These are phyloP conservation scores for Drosophila eugracilis DNA, from an alignment of 1,140 invertebrate genomes.

Conservation along the genomic window DNA sequence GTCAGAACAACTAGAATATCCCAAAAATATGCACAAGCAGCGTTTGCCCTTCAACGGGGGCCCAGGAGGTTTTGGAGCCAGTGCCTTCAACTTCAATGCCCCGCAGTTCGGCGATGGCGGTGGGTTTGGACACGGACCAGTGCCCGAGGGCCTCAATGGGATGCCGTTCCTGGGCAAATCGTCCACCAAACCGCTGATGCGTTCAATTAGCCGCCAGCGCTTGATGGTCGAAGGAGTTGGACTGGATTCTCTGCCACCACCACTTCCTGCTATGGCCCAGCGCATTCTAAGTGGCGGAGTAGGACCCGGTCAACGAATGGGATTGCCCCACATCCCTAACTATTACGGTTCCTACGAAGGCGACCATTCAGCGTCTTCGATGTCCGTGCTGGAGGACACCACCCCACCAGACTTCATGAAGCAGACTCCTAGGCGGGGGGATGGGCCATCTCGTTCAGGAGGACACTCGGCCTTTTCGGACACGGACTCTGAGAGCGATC, in stretches of 20 bases:
- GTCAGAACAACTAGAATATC: not conserved
- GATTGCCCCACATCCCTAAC: not conserved
- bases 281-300: conserved; percentile 12
- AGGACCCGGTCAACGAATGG: not conserved
- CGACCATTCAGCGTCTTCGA: not conserved
- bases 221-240: conserved; percentile 18
- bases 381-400: not conserved
- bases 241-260: conserved; percentile 17
- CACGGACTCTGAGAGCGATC: conserved; percentile 54
- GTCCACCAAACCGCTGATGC: conserved; percentile 29
- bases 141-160: conserved; percentile 31
- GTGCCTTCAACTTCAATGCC: conserved; percentile 40
- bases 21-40: conserved; percentile 53
- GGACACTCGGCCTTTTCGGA: conserved; percentile 17
- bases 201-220: conserved; percentile 24
- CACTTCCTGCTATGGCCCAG: conserved; percentile 9
- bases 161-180: conserved; percentile 51
- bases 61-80: conserved; percentile 28
- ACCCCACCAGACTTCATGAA: not conserved
- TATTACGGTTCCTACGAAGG: conserved; percentile 16
- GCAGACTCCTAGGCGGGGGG: not conserved
- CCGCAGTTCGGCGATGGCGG: conserved; percentile 34
- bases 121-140: not conserved
- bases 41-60: conserved; percentile 55
- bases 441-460: not conserved